A percentile compares a stretch with the other conserved stretches of the same genome.
Evolutionary conservation across 2,797 vertebrate genomes (phyloP).

Genomic region (Oryzias dopingdopingensis): DNA sequence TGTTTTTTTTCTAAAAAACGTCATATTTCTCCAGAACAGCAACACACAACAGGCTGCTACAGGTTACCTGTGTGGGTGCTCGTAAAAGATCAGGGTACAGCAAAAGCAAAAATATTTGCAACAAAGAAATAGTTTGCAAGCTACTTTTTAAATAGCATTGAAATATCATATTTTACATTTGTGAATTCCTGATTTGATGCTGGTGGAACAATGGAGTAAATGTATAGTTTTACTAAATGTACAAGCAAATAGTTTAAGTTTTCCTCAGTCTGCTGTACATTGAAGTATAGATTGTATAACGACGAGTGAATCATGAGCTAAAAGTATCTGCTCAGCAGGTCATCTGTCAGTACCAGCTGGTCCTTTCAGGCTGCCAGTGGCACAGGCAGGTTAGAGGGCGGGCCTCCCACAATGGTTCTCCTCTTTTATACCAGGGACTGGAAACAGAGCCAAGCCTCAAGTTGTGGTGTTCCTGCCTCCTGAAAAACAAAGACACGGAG

Average conservation of each 20-base stretch:
- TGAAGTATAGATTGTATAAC: slow-evolving; percentile 49
- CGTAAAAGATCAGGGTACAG: slow-evolving; percentile 24
- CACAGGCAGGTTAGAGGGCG: slow-evolving; percentile 66
- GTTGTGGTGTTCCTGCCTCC: slow-evolving; percentile 40
- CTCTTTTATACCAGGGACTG: slow-evolving; percentile 50
- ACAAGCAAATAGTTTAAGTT: not conserved
- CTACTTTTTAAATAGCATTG: no score
- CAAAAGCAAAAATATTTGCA: slow-evolving; percentile 8
- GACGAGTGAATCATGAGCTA: slow-evolving; percentile 69
- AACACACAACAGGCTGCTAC: slow-evolving; percentile 18
- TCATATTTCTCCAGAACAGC: slow-evolving; percentile 20
- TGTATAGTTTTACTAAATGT: not conserved
- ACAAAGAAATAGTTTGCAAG: no score
- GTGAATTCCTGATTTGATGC: no score
- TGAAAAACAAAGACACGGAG: slow-evolving; percentile 46
- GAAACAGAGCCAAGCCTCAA: slow-evolving; percentile 55
- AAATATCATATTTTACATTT: no score
- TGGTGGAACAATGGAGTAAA: no score
- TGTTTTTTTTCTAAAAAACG: not conserved
- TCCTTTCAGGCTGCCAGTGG: slow-evolving; percentile 62
- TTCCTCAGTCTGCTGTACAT: slow-evolving; percentile 20
- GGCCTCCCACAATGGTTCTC: slow-evolving; percentile 59
- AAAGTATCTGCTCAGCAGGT: slow-evolving; percentile 71
- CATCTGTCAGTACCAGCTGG: slow-evolving; percentile 75
- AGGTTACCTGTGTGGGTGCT: slow-evolving; percentile 39